Conservation (phyloP, 2,113 vertebrate genomes). For the Rhodinocichla rosea region DNA sequence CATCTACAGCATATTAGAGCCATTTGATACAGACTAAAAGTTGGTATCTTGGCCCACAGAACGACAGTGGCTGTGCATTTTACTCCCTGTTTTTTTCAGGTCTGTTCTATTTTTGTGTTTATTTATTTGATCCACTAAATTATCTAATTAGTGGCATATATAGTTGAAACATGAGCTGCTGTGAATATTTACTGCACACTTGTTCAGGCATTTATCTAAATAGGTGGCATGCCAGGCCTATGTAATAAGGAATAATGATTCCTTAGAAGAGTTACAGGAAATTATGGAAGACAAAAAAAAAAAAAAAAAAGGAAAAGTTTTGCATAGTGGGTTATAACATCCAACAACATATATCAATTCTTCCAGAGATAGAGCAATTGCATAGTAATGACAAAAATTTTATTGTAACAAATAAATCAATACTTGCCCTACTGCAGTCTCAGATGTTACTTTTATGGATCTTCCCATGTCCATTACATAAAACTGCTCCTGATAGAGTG, state of each 20-base stretch:
- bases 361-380: slow-evolving; percentile 73
- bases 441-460: slow-evolving; percentile 78
- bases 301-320: slow-evolving; percentile 55
- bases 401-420: slow-evolving; percentile 82
- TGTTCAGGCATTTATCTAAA: slow-evolving; percentile 82
- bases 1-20: neutral
- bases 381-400: slow-evolving; percentile 80
- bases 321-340: slow-evolving; percentile 59
- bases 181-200: slow-evolving; percentile 83
- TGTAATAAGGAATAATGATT: slow-evolving; percentile 84
- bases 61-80: slow-evolving; percentile 13
- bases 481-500: slow-evolving; percentile 61
- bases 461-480: slow-evolving; percentile 74
- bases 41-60: neutral
- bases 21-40: neutral
- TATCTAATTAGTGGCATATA: slow-evolving; percentile 84
- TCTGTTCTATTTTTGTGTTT: slow-evolving; percentile 73
- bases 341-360: slow-evolving; percentile 72
- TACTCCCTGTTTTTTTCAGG: slow-evolving; percentile 35
- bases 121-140: slow-evolving; percentile 82
- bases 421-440: slow-evolving; percentile 70
- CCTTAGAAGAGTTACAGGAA: slow-evolving; percentile 77
- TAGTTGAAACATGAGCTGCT: slow-evolving; percentile 79
- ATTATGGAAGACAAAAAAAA: slow-evolving; percentile 67
- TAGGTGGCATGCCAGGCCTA: slow-evolving; percentile 78